phyloP scores from a whole-genome alignment of 2,888 invertebrate species.

The Eucera pruinosa region DNA sequence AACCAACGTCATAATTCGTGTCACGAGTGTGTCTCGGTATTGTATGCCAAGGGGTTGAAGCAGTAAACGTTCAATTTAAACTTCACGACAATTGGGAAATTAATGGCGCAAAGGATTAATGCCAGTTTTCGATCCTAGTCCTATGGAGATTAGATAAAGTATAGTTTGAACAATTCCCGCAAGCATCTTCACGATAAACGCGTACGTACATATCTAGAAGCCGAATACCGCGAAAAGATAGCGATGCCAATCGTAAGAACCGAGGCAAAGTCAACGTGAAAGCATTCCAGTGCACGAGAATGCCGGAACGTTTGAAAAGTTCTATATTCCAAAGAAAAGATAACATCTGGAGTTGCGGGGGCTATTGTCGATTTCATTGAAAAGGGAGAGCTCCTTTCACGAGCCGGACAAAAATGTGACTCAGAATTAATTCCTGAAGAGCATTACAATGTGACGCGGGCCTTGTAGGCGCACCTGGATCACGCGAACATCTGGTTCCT shows the following conservation, averaged over 20 bases:
- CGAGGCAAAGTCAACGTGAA: neutral
- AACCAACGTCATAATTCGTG: no score
- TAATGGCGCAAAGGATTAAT: no score
- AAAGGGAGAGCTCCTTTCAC: constrained; percentile 50
- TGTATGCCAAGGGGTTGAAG: no score
- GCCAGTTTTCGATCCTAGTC: no score
- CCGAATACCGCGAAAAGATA: constrained; percentile 6
- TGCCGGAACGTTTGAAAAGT: constrained; percentile 29
- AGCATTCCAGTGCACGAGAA: constrained; percentile 13
- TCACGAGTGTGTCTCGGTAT: no score
- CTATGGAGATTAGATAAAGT: no score
- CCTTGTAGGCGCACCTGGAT: constrained; percentile 60
- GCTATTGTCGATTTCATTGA: constrained; percentile 49
- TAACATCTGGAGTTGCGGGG: constrained; percentile 51
- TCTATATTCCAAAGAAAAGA: constrained; percentile 24
- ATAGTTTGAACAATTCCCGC: neutral
- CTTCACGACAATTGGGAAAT: no score
- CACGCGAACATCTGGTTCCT: constrained; percentile 59
- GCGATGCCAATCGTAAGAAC: constrained; percentile 5
- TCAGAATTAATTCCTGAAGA: constrained; percentile 60
- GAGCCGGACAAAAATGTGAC: constrained; percentile 44
- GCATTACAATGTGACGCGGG: constrained; percentile 53
- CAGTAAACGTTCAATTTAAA: no score
- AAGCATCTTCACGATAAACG: neutral
- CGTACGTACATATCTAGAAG: constrained; percentile 1